Conservation (phyloP, 2,888 invertebrate genomes). For the Conchocele bisecta region DNA sequence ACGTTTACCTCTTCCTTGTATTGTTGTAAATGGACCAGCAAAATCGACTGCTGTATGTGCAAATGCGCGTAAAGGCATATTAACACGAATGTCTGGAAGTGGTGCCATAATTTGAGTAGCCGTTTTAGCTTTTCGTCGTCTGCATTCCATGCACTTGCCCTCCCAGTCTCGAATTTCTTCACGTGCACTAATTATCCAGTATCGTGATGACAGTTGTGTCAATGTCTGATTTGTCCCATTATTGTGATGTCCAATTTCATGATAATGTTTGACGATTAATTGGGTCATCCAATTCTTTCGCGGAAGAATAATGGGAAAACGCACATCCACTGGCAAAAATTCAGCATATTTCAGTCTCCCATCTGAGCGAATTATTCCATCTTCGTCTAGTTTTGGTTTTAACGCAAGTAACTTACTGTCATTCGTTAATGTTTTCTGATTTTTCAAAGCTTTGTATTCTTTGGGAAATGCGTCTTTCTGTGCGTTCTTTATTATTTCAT, state of each 20-base stretch:
- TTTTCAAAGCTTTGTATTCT: slow-evolving; percentile 7
- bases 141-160: slow-evolving; percentile 29
- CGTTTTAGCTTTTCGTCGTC: slow-evolving; percentile 21
- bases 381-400: slow-evolving; percentile 33
- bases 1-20: slow-evolving; percentile 47
- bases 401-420: slow-evolving; percentile 31
- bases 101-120: slow-evolving; percentile 43
- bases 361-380: slow-evolving; percentile 30
- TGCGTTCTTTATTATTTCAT: slow-evolving; percentile 9
- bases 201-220: slow-evolving; percentile 29
- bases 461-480: slow-evolving; percentile 11
- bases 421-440: slow-evolving; percentile 9
- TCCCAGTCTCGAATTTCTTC: slow-evolving; percentile 54
- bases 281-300: slow-evolving; percentile 39
- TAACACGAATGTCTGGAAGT: slow-evolving; percentile 28
- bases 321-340: slow-evolving; percentile 30
- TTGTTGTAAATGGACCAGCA: slow-evolving; percentile 54
- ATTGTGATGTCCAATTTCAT: slow-evolving; percentile 32
- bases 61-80: slow-evolving; percentile 43
- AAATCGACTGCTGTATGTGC: slow-evolving; percentile 44
- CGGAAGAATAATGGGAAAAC: slow-evolving; percentile 49
- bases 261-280: slow-evolving; percentile 46
- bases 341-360: slow-evolving; percentile 30
- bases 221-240: slow-evolving; percentile 46
- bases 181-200: slow-evolving; percentile 47